These are phyloP conservation scores for Eciton burchellii DNA, from an alignment of 1,140 invertebrate genomes.

Conservation along the genomic window DNA sequence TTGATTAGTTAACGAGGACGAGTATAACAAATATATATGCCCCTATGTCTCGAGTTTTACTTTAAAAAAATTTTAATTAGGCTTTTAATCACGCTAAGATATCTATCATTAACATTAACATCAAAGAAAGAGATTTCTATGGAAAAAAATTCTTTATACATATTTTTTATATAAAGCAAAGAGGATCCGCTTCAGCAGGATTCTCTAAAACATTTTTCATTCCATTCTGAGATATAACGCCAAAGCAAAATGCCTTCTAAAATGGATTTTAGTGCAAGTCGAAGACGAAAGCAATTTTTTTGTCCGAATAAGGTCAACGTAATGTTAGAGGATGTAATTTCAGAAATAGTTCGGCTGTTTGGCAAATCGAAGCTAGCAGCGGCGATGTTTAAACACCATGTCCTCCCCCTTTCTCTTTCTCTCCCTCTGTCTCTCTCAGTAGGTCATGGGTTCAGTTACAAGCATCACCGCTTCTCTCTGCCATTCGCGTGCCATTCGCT, in stretches of 20 bases:
- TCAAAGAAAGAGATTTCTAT: background rate
- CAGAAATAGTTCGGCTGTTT: slow-evolving; percentile 51
- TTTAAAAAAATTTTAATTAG: slow-evolving; percentile 6
- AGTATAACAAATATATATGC: background rate
- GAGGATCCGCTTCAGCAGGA: background rate
- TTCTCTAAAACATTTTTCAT: background rate
- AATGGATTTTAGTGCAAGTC: slow-evolving; percentile 17
- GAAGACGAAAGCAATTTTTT: background rate
- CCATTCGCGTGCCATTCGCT: slow-evolving; percentile 63
- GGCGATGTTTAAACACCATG: slow-evolving; percentile 23
- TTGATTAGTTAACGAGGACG: background rate
- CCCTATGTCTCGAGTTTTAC: background rate
- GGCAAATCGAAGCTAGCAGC: slow-evolving; percentile 23
- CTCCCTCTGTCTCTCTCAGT: slow-evolving; percentile 31
- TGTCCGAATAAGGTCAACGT: slow-evolving; percentile 41
- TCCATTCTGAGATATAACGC: slow-evolving; percentile 1
- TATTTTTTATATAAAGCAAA: background rate
- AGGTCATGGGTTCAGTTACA: slow-evolving; percentile 55
- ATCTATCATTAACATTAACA: slow-evolving; percentile 3
- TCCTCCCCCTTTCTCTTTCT: slow-evolving; percentile 15
- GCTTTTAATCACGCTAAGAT: background rate
- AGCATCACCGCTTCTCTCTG: slow-evolving; percentile 31
- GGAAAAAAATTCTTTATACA: background rate
- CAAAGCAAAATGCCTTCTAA: background rate
- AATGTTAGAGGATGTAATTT: slow-evolving; percentile 48